Evolutionary conservation across 2,797 vertebrate species (phyloP).

Genomic region (Xiphophorus birchmanni): DNA sequence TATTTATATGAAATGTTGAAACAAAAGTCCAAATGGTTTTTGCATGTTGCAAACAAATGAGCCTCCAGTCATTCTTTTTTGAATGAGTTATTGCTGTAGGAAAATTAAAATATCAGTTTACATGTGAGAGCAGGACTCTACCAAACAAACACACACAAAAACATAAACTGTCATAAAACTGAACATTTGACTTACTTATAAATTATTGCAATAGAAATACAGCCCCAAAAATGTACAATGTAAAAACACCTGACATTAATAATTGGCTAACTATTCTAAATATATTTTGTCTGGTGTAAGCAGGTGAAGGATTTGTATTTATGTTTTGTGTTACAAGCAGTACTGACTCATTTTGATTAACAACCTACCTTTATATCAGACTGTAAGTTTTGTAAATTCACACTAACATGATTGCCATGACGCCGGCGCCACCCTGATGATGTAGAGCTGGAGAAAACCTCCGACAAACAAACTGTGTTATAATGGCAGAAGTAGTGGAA

Average conservation of each 20-base stretch:
- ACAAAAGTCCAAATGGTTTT: not conserved
- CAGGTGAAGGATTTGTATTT: not conserved
- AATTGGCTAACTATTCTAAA: not conserved
- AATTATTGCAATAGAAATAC: not conserved
- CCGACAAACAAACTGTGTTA: no score
- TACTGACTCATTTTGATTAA: not conserved
- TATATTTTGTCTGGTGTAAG: not conserved
- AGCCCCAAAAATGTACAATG: no score
- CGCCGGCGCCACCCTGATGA: no score
- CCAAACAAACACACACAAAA: not conserved
- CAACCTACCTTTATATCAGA: not conserved
- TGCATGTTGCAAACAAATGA: conserved; percentile 1
- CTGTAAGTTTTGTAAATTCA: not conserved
- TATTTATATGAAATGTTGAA: not conserved
- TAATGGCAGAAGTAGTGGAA: no score
- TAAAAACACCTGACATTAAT: not conserved
- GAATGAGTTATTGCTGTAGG: not conserved
- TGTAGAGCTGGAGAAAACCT: no score
- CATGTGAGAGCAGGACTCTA: not conserved
- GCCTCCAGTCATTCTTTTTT: not conserved
- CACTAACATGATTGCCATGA: not conserved
- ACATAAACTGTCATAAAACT: not conserved
- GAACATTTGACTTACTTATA: not conserved
- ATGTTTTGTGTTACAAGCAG: not conserved
- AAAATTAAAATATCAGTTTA: not conserved